Percentiles rank a stretch among this genome's conserved stretches.
These are phyloP conservation scores for Macquaria ambigua DNA, from an alignment of 2,113 vertebrate species.

Conservation along the genomic window DNA sequence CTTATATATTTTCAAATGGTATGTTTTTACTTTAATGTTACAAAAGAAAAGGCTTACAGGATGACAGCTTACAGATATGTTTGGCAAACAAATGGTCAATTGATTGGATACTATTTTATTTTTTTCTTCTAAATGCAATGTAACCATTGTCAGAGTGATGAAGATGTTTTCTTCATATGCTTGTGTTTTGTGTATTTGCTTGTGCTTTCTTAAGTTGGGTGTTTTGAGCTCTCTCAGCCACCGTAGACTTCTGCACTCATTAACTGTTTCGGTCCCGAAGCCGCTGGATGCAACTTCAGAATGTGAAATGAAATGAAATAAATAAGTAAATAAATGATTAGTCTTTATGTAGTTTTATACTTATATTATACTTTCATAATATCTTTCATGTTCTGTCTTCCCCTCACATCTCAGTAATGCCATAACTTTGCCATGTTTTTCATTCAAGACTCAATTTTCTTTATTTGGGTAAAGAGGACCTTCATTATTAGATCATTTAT, in stretches of 20 bases:
- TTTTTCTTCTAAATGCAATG: no score
- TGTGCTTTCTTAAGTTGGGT: neutral
- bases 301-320: neutral
- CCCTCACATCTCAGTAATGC: neutral
- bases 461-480: neutral
- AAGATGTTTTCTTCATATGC: neutral
- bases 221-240: neutral
- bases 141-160: no score
- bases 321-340: neutral
- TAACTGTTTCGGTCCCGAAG: neutral
- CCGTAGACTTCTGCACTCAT: neutral
- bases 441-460: neutral
- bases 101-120: no score
- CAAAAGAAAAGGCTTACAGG: neutral
- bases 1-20: no score
- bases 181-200: no score
- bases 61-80: neutral
- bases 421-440: neutral
- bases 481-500: neutral
- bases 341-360: neutral
- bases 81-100: no score
- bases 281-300: neutral
- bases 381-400: neutral
- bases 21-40: neutral
- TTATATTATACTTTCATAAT: neutral